Percentiles rank a stretch among this genome's conserved stretches.
Conservation (phyloP, 1,140 invertebrate genomes). For the Antheraea mylitta region DNA sequence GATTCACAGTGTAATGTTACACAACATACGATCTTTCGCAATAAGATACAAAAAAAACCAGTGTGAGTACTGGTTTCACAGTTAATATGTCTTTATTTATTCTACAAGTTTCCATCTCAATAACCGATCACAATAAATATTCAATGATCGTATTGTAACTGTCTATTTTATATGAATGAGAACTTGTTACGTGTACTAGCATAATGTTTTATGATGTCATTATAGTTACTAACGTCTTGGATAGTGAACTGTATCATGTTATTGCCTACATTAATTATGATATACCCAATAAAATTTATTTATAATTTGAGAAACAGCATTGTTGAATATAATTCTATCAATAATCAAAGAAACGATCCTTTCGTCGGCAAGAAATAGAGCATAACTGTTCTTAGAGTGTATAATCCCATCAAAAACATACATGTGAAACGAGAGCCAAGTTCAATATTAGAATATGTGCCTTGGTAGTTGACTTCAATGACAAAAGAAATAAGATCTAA, state of each 20-base stretch:
- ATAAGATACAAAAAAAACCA: no score
- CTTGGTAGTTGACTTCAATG: no score
- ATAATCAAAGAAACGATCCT: neutral
- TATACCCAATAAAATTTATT: neutral
- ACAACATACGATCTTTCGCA: no score
- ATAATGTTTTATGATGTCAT: neutral
- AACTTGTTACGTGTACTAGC: neutral
- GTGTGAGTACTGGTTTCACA: no score
- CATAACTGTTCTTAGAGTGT: neutral
- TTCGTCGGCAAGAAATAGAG: neutral
- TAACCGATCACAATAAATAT: neutral
- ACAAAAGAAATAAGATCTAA: no score
- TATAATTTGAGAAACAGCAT: no score
- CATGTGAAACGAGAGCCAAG: no score
- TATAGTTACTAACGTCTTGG: neutral
- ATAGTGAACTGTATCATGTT: neutral
- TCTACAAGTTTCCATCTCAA: neutral
- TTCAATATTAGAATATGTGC: no score
- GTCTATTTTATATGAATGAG: neutral
- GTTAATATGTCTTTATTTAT: neutral
- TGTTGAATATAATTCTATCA: no score
- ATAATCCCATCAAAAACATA: no score
- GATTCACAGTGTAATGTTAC: no score
- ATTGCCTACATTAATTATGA: neutral
- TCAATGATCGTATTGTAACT: slow-evolving; percentile 1